phyloP scores from a whole-genome alignment of 2,888 invertebrate genomes.

The Exephanes ischioxanthus region DNA sequence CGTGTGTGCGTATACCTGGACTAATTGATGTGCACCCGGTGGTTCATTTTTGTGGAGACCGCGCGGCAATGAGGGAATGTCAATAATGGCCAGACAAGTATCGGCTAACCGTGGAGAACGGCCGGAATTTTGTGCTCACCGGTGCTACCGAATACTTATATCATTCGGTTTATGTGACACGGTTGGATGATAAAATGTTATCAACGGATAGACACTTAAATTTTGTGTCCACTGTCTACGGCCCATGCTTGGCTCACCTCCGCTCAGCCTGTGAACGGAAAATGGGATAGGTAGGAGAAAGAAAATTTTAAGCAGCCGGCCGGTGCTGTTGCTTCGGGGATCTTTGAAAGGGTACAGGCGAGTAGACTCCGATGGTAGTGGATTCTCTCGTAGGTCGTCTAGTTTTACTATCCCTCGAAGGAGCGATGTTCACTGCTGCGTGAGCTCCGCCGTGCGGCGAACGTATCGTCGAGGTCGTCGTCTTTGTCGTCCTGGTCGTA shows the following conservation, averaged over 20 bases:
- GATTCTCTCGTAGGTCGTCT: slow-evolving; percentile 64
- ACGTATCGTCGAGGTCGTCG: slow-evolving; percentile 58
- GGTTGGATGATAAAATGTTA: background rate
- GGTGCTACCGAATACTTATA: background rate
- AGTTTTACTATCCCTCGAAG: slow-evolving; percentile 62
- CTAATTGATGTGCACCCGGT: background rate
- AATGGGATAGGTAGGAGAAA: slow-evolving; percentile 39
- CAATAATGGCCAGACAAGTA: background rate
- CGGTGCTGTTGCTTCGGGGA: slow-evolving; percentile 13
- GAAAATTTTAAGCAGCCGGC: slow-evolving; percentile 22
- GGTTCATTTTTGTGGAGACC: background rate
- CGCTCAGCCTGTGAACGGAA: slow-evolving; percentile 28
- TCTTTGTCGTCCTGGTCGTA: slow-evolving; percentile 52
- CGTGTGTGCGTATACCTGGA: background rate
- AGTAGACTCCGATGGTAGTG: slow-evolving; percentile 52
- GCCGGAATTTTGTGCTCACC: background rate
- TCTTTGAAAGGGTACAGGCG: slow-evolving; percentile 47
- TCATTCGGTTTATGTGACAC: background rate
- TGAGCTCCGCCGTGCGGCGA: slow-evolving; percentile 18
- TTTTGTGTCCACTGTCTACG: background rate
- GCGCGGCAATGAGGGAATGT: background rate
- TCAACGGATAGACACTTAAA: background rate
- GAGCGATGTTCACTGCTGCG: slow-evolving; percentile 54
- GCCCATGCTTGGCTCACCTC: background rate
- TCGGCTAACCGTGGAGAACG: background rate